phyloP scores from a whole-genome alignment of 2,797 vertebrate species.

The Petrocephalus schoutedeni region DNA sequence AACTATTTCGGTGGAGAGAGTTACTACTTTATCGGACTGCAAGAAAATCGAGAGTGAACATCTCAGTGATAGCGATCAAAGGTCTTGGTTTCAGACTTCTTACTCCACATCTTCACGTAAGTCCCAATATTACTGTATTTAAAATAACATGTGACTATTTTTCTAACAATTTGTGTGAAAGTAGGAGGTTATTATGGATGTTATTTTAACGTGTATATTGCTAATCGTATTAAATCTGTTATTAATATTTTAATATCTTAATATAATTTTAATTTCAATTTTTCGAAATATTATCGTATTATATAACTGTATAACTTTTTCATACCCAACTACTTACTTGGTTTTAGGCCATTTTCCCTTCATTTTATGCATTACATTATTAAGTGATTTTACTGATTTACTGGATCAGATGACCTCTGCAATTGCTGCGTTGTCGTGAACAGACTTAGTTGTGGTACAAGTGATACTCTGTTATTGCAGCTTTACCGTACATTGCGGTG shows the following conservation, averaged over 20 bases:
- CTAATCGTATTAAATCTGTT: neutral
- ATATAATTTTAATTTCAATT: neutral
- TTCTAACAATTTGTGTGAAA: neutral
- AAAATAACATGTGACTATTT: neutral
- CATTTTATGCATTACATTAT: neutral
- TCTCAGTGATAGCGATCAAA: constrained; percentile 50
- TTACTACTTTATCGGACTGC: constrained; percentile 38
- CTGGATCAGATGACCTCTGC: neutral
- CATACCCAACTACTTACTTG: neutral
- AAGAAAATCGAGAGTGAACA: constrained; percentile 56
- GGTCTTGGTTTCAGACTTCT: constrained; percentile 56
- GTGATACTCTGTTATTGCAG: neutral
- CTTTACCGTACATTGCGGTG: neutral
- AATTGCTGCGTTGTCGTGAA: neutral
- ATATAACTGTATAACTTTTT: neutral
- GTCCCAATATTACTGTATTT: constrained; percentile 39
- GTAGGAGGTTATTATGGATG: neutral
- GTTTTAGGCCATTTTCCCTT: neutral
- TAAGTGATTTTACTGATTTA: neutral
- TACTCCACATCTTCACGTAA: constrained; percentile 67
- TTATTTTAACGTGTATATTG: neutral
- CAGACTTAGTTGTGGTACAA: neutral
- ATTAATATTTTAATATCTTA: neutral
- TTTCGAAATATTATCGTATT: neutral
- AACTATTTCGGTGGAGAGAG: constrained; percentile 35